Conservation (phyloP, 2,113 vertebrate species). For the Crotalus tigris region DNA sequence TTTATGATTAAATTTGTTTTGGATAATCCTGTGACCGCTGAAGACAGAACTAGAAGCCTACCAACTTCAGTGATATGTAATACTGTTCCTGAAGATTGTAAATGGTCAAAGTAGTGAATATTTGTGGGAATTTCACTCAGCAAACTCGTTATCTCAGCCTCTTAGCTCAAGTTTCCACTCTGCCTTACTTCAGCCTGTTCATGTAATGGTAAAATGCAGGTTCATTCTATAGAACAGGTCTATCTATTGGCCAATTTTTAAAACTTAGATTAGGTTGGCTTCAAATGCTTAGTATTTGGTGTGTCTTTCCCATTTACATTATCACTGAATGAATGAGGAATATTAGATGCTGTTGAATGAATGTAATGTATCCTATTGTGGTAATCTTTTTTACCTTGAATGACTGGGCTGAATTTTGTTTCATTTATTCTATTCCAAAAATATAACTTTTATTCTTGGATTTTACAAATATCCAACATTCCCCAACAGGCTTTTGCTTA, state of each 20-base stretch:
- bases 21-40: slow-evolving; percentile 1
- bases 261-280: slow-evolving; percentile 43
- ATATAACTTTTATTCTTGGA: slow-evolving; percentile 2
- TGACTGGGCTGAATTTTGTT: slow-evolving; percentile 43
- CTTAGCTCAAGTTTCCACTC: neutral
- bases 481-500: slow-evolving; percentile 38
- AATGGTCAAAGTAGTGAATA: slow-evolving; percentile 9
- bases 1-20: slow-evolving; percentile 4
- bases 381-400: slow-evolving; percentile 46
- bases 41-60: neutral
- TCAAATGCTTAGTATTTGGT: slow-evolving; percentile 49
- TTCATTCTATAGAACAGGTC: neutral
- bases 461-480: slow-evolving; percentile 55
- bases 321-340: slow-evolving; percentile 36
- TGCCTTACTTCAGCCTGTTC: no score
- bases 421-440: neutral
- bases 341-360: slow-evolving; percentile 2
- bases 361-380: slow-evolving; percentile 58
- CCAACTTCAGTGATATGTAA: neutral
- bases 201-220: neutral
- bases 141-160: neutral
- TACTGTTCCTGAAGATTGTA: slow-evolving; percentile 23
- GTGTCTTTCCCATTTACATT: slow-evolving; percentile 42
- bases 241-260: slow-evolving; percentile 20
- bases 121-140: neutral